Conservation (phyloP, 2,888 invertebrate species). For the Phorcus lineatus region DNA sequence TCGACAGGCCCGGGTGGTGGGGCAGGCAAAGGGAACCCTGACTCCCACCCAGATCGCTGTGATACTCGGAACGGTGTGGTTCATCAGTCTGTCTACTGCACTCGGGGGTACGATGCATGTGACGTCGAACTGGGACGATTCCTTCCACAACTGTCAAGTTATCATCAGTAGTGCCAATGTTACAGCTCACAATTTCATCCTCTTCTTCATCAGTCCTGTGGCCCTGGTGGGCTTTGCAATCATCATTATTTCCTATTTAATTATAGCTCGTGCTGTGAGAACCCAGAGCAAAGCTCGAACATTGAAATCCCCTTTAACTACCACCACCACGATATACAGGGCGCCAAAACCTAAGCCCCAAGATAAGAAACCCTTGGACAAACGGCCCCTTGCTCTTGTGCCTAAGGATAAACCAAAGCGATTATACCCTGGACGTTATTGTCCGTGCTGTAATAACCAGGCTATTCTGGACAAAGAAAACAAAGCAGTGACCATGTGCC, state of each 20-base stretch:
- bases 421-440: constrained; percentile 12
- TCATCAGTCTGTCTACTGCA: constrained; percentile 53
- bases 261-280: constrained; percentile 57
- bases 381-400: background rate
- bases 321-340: constrained; percentile 14
- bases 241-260: constrained; percentile 53
- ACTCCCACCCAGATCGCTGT: constrained; percentile 50
- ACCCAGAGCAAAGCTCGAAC: constrained; percentile 36
- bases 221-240: constrained; percentile 52
- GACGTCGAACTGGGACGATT: constrained; percentile 53
- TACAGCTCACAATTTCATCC: constrained; percentile 54
- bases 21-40: constrained; percentile 50
- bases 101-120: constrained; percentile 60
- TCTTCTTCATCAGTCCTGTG: constrained; percentile 63
- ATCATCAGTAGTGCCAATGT: constrained; percentile 53
- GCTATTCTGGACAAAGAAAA: constrained; percentile 54
- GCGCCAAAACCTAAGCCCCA: background rate
- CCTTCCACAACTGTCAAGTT: constrained; percentile 53
- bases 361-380: constrained; percentile 2
- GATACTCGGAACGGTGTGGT: constrained; percentile 55
- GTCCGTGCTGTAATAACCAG: constrained; percentile 44
- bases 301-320: background rate
- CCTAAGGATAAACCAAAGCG: background rate
- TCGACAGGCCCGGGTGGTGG: constrained; percentile 54
- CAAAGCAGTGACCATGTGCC: constrained; percentile 63